Evolutionary conservation across 2,113 vertebrate species (phyloP).

Genomic region (Megaptera novaeangliae): DNA sequence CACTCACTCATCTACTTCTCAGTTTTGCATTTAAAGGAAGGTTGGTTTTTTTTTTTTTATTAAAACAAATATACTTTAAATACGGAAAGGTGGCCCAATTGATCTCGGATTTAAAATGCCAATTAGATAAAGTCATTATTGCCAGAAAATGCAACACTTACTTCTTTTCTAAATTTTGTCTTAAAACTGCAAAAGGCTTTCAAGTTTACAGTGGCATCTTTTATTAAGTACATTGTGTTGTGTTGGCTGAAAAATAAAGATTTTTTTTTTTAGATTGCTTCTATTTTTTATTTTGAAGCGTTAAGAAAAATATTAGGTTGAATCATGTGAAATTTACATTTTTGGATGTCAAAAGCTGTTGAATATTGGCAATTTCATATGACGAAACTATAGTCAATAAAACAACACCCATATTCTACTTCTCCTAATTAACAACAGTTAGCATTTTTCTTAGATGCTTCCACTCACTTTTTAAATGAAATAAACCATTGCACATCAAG

Average conservation of each 20-base stretch:
- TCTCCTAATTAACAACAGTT: not conserved
- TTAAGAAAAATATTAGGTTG: not conserved
- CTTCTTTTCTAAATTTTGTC: not conserved
- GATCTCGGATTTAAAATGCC: not conserved
- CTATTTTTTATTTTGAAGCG: not conserved
- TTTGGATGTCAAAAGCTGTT: not conserved
- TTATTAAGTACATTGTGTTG: not conserved
- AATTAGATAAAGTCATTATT: not conserved
- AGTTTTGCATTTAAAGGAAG: not conserved
- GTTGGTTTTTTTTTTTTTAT: not conserved
- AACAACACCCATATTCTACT: not conserved
- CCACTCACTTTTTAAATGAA: not conserved
- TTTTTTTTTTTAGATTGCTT: not conserved
- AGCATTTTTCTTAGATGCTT: not conserved
- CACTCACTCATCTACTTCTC: not conserved
- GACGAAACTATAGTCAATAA: not conserved
- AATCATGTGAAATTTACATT: not conserved
- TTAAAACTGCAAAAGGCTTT: not conserved
- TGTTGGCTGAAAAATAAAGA: not conserved
- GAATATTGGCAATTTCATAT: not conserved
- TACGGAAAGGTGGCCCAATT: not conserved
- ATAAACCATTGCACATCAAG: not conserved
- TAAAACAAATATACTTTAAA: not conserved
- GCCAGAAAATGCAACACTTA: not conserved
- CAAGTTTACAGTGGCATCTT: not conserved